phyloP scores from a whole-genome alignment of 2,888 invertebrate species.

The Mesorhabditis sp. region DNA sequence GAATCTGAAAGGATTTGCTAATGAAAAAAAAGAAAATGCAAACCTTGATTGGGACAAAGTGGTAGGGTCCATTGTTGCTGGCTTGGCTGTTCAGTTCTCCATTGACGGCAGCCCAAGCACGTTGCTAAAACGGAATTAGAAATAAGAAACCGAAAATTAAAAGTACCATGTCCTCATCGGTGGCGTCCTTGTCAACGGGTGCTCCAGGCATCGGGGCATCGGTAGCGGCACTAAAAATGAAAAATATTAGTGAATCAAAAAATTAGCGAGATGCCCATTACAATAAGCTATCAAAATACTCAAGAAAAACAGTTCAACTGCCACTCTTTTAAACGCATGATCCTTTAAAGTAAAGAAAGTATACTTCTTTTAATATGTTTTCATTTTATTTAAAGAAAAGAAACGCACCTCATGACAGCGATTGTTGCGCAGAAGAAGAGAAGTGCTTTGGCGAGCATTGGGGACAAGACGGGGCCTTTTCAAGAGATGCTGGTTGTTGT shows the following conservation, averaged over 20 bases:
- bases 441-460: background rate
- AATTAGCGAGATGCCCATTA: too few species aligned
- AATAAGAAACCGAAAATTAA: conserved; percentile 5
- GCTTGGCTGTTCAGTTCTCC: conserved; percentile 31
- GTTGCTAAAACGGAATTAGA: conserved; percentile 20
- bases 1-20: conserved; percentile 24
- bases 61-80: conserved; percentile 38
- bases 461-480: background rate
- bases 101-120: conserved; percentile 30
- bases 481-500: background rate
- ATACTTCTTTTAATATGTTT: too few species aligned
- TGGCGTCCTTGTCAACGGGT: background rate
- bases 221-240: background rate
- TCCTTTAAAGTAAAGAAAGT: too few species aligned
- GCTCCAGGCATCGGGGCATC: background rate
- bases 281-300: too few species aligned
- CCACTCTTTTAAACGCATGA: too few species aligned
- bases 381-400: background rate
- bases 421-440: conserved; percentile 1
- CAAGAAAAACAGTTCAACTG: too few species aligned
- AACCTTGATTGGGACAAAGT: conserved; percentile 38
- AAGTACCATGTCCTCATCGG: conserved; percentile 29
- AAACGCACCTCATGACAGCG: conserved; percentile 2
- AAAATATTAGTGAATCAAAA: too few species aligned
- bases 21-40: background rate